These are phyloP conservation scores for Crocuta crocuta DNA, from an alignment of 2,113 vertebrate species.

Conservation along the genomic window DNA sequence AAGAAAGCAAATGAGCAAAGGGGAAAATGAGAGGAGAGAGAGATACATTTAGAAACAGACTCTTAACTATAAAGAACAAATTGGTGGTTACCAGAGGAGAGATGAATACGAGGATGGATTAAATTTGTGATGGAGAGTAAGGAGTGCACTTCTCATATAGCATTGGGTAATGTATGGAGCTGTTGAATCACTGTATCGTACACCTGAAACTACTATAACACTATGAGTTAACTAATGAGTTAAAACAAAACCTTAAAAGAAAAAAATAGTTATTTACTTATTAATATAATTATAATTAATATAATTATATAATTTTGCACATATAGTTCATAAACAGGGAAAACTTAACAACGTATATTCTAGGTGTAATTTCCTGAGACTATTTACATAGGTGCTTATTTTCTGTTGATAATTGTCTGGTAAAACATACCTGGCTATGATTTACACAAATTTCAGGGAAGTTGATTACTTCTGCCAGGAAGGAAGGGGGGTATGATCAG, in stretches of 20 bases:
- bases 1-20: neutral
- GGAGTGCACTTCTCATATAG: neutral
- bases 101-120: neutral
- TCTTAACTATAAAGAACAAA: neutral
- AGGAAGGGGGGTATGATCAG: neutral
- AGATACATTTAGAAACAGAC: neutral
- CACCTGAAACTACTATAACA: neutral
- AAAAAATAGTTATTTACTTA: neutral
- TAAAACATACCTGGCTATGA: neutral
- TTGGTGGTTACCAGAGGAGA: neutral
- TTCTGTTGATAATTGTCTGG: neutral
- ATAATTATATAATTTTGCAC: neutral
- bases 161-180: neutral
- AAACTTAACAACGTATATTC: neutral
- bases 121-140: neutral
- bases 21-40: neutral
- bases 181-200: neutral
- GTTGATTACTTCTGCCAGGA: neutral
- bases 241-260: neutral
- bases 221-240: neutral
- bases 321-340: neutral
- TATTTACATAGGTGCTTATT: neutral
- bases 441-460: neutral
- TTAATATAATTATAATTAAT: neutral
- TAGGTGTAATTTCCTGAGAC: neutral